Evolutionary conservation across 2,888 invertebrate species (phyloP), one percentile per base, ranked within the genome.

Genomic region (Leptinotarsa haldemani): DNA sequence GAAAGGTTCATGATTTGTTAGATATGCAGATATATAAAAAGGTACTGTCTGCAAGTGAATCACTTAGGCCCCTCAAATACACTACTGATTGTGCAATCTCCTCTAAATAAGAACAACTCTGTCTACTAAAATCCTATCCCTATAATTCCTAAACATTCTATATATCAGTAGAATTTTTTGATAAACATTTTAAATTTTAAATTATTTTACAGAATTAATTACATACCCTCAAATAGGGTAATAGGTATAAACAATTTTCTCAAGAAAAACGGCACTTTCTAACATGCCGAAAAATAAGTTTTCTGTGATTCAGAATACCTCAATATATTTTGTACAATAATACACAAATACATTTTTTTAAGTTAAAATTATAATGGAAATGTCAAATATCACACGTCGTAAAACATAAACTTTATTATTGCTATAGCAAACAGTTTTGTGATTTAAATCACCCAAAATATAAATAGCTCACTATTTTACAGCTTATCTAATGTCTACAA

Each of bases 401-500:
- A 80, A 73, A 80, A 79, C 77, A 76, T 78, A 81, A 82, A 85
- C 82, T 82, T 86, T 76, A 68, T 88, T 89, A 89, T 89, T 89
- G 89, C 89, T 89, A 89, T 88, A 87, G 88, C 88, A 88, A 88
- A 85, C 82, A 82, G 82, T 84, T 79, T 68, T 68, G 70, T 68
- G 70, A 74, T 64, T 81, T 78, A 77, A 81, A 79, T 74, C 74
- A 77, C 76, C 74, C 75, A 77, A 78, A 74, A 67, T 75, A 74
- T 73, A 74, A 69, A 76, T 74, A 78, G 76, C 74, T 75, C 76
- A 66, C 74, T 74, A 74, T 74, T 58, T 74, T 75, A 75, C 75
- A 75, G 72, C 72, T 75, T 66, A 16, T 58, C 75, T 75, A 77
- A 69, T 73, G 69, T 77, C 75, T 77, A 78, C 71, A 78, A 78